Conservation (phyloP, 2,888 invertebrate species). For the Apoderus coryli region DNA sequence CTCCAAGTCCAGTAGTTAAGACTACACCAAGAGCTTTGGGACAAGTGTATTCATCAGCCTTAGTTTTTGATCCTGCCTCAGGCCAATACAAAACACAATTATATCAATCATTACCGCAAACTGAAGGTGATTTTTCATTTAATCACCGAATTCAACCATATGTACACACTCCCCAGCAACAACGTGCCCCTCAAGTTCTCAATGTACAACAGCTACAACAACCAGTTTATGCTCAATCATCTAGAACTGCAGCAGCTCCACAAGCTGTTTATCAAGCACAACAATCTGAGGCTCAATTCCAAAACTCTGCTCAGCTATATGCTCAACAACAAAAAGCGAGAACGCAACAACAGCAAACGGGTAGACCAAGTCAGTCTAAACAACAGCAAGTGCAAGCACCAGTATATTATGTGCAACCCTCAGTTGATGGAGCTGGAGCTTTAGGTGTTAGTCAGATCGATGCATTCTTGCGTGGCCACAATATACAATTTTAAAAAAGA, state of each 20-base stretch:
- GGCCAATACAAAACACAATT: slow-evolving; percentile 68
- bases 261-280: slow-evolving; percentile 41
- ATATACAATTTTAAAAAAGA: slow-evolving; percentile 45
- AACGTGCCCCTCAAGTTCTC: slow-evolving; percentile 29
- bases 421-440: slow-evolving; percentile 22
- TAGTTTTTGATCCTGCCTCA: slow-evolving; percentile 60
- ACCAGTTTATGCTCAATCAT: slow-evolving; percentile 18
- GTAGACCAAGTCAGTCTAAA: slow-evolving; percentile 21
- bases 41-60: slow-evolving; percentile 62
- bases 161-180: slow-evolving; percentile 47
- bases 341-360: slow-evolving; percentile 27
- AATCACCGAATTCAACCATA: slow-evolving; percentile 63
- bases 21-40: slow-evolving; percentile 32
- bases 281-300: slow-evolving; percentile 47
- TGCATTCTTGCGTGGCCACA: slow-evolving; percentile 61
- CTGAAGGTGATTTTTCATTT: slow-evolving; percentile 53
- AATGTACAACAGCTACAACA: slow-evolving; percentile 45
- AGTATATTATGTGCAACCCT: slow-evolving; percentile 42
- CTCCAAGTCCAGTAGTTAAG: slow-evolving; percentile 31
- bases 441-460: slow-evolving; percentile 58
- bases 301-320: slow-evolving; percentile 38
- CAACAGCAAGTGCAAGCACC: slow-evolving; percentile 32
- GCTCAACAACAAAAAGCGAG: slow-evolving; percentile 35
- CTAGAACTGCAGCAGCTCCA: slow-evolving; percentile 6
- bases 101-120: slow-evolving; percentile 61